These are phyloP conservation scores for Miichthys miiuy DNA, from an alignment of 2,797 vertebrate species.

Conservation along the genomic window DNA sequence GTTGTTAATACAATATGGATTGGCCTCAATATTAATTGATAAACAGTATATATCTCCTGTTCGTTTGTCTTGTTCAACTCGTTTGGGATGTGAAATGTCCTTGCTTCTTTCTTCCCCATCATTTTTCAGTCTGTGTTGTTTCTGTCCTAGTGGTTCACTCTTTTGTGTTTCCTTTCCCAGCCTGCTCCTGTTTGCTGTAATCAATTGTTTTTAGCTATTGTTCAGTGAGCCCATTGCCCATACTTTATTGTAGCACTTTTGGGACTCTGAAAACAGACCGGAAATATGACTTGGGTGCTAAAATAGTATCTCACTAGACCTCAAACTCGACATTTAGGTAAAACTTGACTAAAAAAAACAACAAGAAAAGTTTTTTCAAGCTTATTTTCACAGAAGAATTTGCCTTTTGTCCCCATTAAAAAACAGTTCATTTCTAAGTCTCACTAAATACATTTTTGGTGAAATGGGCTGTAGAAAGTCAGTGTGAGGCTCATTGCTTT, in stretches of 20 bases:
- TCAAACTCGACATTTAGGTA: not conserved
- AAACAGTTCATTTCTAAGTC: conserved; percentile 53
- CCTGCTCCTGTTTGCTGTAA: conserved; percentile 26
- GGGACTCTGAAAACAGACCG: conserved; percentile 7
- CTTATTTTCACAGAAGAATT: conserved; percentile 5
- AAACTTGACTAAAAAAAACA: not conserved
- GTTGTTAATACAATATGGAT: not conserved
- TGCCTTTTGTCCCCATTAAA: conserved; percentile 37
- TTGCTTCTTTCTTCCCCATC: not conserved
- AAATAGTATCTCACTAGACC: not conserved
- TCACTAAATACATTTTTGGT: conserved; percentile 53
- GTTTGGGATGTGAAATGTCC: not conserved
- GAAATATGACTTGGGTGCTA: not conserved
- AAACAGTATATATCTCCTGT: not conserved
- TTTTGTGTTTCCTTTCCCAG: conserved; percentile 22
- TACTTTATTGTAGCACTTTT: conserved; percentile 18
- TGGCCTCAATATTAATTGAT: not conserved
- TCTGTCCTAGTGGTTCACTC: not conserved
- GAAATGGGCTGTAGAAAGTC: conserved; percentile 68
- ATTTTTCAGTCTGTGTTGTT: conserved; percentile 19
- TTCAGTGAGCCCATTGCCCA: conserved; percentile 33
- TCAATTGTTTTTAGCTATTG: conserved; percentile 36
- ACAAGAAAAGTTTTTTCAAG: not conserved
- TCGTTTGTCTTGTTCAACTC: not conserved
- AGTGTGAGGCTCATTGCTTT: conserved; percentile 63